Base-by-base conservation (phyloP, 2,888 invertebrate species). In the Aleiodes leptofemur region DNA sequence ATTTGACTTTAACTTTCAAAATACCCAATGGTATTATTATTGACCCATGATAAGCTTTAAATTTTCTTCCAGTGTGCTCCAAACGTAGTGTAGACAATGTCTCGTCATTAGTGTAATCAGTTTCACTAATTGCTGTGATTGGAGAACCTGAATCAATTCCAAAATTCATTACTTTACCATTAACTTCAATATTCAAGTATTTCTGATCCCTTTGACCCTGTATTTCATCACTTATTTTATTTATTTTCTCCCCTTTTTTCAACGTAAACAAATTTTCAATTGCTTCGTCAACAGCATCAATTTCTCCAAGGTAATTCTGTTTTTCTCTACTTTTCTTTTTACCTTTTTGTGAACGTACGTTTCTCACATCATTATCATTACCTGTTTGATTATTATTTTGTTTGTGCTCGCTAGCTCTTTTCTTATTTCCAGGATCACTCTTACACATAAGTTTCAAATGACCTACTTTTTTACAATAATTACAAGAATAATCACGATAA, bases 401-500 rank as follows among this genome's bases (percentile, higher is more conserved):
- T 59, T n/a, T 31, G 7, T 31, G 13, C 31, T 31, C 5, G 31
- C 29, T 4, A 53, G 53, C 11, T 23, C 34, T 48, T 70, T 71
- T 51, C 34, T 53, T 51, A 34, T 51, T 53, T 14, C 66, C 75
- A 29, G 23, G 23, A 23, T 23, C 23, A 23, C 23, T 69, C 48
- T 43, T 59, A 11, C 76, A 76, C 9, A 74, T 56, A 7, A 48
- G 50, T 9, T 56, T 29, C 5, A 78, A 74, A 38, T 74, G 72
- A 4, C 76, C 73, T 6, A 57, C 57, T 51, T 29, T 74, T 9
- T 72, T 72, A 38, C 76, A 78, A 6, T 43, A 55, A 64, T 71
- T 74, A 69, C 78, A 77, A 0, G n/a, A 29, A 59, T 57, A 61
- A 34, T 61, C 8, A 9, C 68, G 66, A 56, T 56, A 77, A 59